Evolutionary conservation across 1,140 invertebrate genomes (phyloP), one percentile per base, ranked within the genome.

Genomic region (Eueides isabella): DNA sequence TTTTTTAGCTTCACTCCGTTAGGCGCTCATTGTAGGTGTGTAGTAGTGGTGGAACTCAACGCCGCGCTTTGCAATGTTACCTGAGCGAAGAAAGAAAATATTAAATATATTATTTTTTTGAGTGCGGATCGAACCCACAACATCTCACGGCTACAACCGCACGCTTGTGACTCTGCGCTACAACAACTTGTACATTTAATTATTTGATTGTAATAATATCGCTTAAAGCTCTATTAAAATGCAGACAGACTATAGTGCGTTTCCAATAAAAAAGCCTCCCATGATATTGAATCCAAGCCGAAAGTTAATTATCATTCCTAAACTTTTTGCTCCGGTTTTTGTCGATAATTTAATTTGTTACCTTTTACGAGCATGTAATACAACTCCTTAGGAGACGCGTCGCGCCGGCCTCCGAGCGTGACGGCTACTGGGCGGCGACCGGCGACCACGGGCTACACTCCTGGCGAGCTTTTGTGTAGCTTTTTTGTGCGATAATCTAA

Each of bases 291-390:
- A 61, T 61, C 11, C 26, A 35, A 69, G 33, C 67, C 67, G 67
- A 69, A 61, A 69, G 31, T 69, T 69, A 69, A 69, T 69, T 35
- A 69, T 69, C 76, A 61, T 67, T 55, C 48, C 48, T 26, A 26
- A 55, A 55, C 19, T 55, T 55, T 55, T 55, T 55, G 48, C 48
- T 26, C 23, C 48, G 61, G 62, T 80, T 80, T 77, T 80, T 80
- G 75, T 64, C 70, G 64, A 61, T 79, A 77, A 80, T 80, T 72
- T 75, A 80, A 80, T 80, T 80, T 80, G 78, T 79, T 66, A 67
- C 61, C 75, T 73, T 69, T 72, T 73, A 78, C 76, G 67, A 71
- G 44, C 73, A 62, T 75, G 76, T 74, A 72, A 80, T 74, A 68
- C 72, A 68, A 72, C 33, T 72, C 68, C 48, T 38, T 29, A 41